phyloP scores from a whole-genome alignment of 2,113 vertebrate genomes.

The Probosciger aterrimus region DNA sequence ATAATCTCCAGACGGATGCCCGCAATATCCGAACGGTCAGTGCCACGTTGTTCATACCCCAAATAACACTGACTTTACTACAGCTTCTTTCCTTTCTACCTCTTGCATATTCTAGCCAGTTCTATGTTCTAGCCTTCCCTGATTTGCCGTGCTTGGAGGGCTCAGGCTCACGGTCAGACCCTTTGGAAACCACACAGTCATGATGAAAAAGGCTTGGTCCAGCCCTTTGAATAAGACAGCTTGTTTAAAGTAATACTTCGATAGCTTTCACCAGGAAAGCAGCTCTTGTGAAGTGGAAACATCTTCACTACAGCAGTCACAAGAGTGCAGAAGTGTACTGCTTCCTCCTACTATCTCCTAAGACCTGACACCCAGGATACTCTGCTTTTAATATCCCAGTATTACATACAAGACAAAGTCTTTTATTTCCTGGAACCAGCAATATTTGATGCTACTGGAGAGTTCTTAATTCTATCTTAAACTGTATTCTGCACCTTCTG shows the following conservation, averaged over 20 bases:
- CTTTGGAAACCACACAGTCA: neutral
- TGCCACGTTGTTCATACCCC: neutral
- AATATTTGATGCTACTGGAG: neutral
- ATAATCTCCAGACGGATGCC: conserved; percentile 38
- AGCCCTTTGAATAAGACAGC: neutral
- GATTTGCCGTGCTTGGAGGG: neutral
- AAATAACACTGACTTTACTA: neutral
- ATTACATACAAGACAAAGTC: neutral
- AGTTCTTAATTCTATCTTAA: conserved; percentile 2
- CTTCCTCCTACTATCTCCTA: neutral
- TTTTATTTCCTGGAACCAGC: neutral
- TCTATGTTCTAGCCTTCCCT: neutral
- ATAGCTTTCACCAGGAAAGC: neutral
- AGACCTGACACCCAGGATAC: neutral
- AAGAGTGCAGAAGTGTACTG: neutral
- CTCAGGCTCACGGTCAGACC: neutral
- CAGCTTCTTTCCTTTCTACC: neutral
- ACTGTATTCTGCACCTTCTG: neutral
- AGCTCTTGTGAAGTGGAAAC: neutral
- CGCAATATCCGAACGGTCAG: neutral
- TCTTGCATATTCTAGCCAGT: neutral
- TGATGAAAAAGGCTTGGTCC: neutral
- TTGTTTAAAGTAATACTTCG: neutral
- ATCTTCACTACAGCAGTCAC: neutral
- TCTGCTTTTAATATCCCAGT: neutral